Evolutionary conservation across 2,797 vertebrate genomes (phyloP), one percentile per base, ranked within the genome.

Genomic region (Sibirionetta formosa): DNA sequence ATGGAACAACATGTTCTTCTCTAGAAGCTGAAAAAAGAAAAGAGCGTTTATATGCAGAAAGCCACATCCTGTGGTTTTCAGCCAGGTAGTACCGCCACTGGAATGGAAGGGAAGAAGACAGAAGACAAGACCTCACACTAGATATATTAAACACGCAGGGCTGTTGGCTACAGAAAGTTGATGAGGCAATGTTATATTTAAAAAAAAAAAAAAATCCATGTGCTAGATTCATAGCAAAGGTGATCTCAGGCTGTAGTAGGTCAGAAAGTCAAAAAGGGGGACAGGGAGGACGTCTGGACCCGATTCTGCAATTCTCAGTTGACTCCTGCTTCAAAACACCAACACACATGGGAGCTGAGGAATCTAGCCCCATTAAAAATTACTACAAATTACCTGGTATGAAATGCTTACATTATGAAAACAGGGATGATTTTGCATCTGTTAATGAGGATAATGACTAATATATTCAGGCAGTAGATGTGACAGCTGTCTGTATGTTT

Each of bases 401-500:
- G 92, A 97, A 97, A 94, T 31, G 76, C 95, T 96, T 95, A 91
- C 97, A 96, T 98, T 96, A 98, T 93, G 96, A 97, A 97, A 97
- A 95, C 97, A 50, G 87, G 26, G 53, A 94, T 96, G 97, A 97
- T 97, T 97, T 95, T 94, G 90, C 94, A 90, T 96, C 96, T 95
- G 90, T 97, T 97, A 96, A 98, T 97, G 96, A 97, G 96, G 95
- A 97, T 97, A 98, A 97, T 97, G 95, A 97, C 96, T 97, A 98
- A 97, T 97, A 95, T 96, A 98, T 97, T 97, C 98, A 96, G 94
- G 95, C 87, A 97, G 60, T 36, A 97, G 97, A 94, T 6, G 23
- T 97, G 98, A 98, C 98, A 98, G 97, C 97, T 98, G 97, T 98
- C 98, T 97, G 97, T 97, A 97, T 94, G 86, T 95, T 97, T 97